phyloP scores from a whole-genome alignment of 2,888 invertebrate genomes.

The Automeris io region DNA sequence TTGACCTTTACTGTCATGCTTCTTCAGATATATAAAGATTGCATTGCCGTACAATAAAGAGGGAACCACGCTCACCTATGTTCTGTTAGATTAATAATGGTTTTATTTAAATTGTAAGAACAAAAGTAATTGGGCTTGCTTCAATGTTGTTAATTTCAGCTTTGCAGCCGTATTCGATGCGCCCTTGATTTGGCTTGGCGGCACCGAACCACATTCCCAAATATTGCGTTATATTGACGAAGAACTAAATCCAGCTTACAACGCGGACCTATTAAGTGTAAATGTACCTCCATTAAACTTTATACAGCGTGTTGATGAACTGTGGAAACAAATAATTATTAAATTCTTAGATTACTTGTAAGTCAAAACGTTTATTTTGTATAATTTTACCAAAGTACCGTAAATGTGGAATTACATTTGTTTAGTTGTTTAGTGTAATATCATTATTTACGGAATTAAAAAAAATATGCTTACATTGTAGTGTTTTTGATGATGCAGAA shows the following conservation, averaged over 20 bases:
- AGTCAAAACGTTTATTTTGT: conserved; percentile 7
- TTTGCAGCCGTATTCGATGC: conserved; percentile 26
- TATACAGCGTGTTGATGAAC: conserved; percentile 20
- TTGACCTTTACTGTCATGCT: no score
- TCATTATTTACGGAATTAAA: no score
- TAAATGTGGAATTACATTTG: no score
- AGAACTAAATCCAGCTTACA: conserved; percentile 29
- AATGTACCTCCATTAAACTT: conserved; percentile 29
- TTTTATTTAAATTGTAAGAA: no score
- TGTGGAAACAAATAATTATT: conserved; percentile 19
- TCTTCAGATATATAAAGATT: no score
- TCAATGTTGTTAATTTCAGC: conserved; percentile 14
- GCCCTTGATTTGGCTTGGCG: conserved; percentile 31
- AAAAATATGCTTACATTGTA: no score
- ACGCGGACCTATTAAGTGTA: conserved; percentile 17
- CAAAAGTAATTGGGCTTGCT: no score
- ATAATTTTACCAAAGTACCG: not conserved
- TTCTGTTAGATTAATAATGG: no score
- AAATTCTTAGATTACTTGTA: conserved; percentile 12
- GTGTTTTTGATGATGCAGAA: conserved; percentile 13
- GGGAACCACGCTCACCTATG: no score
- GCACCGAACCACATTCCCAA: conserved; percentile 26
- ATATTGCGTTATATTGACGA: conserved; percentile 26
- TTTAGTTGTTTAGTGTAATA: no score
- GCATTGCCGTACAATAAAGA: no score